Conservation (phyloP, 2,113 vertebrate species). For the Lasiurus borealis region DNA sequence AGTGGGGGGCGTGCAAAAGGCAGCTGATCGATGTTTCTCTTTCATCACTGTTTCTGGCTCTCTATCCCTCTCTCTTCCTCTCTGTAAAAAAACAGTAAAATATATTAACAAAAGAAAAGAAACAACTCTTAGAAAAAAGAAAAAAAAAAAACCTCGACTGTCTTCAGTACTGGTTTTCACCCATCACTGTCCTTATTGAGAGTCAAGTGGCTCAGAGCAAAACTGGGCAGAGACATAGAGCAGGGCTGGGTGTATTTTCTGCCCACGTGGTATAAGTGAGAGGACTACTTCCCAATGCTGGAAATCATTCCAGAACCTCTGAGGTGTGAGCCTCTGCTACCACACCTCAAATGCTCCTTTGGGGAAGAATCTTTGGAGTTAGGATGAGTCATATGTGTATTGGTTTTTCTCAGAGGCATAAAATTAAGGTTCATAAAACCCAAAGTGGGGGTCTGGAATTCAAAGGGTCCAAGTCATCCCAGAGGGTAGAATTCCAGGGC, state of each 20-base stretch:
- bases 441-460: neutral
- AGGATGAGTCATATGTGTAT: neutral
- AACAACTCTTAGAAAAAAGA: too few species aligned
- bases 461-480: neutral
- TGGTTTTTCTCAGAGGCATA: constrained; percentile 60
- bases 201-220: constrained; percentile 42
- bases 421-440: constrained; percentile 50
- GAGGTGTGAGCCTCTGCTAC: neutral
- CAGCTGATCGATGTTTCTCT: too few species aligned
- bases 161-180: constrained; percentile 20
- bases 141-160: neutral
- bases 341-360: neutral
- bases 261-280: neutral
- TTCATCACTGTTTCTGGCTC: too few species aligned
- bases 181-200: constrained; percentile 39
- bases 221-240: constrained; percentile 41
- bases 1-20: too few species aligned
- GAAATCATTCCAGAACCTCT: neutral
- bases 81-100: too few species aligned
- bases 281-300: neutral
- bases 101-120: too few species aligned
- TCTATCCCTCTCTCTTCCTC: too few species aligned
- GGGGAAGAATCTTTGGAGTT: constrained; percentile 29
- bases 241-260: neutral
- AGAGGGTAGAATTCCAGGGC: neutral